Base-by-base conservation (phyloP, 1,140 invertebrate genomes). In the Belonocnema kinseyi region DNA sequence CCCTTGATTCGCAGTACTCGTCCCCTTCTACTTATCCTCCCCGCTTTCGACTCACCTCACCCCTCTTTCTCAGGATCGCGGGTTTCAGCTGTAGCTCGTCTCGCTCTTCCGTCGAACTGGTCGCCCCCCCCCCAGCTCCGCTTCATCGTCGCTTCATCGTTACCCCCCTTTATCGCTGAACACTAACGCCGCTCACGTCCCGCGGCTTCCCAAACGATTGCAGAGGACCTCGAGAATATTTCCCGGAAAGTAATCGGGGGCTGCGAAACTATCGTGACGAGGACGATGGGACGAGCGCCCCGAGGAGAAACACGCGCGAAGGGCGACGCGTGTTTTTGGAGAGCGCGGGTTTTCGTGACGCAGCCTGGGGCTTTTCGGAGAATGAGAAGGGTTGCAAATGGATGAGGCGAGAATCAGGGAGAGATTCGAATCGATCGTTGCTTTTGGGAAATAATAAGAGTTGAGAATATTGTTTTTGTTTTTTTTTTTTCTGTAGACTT, bases 61-160 rank as follows among this genome's bases (percentile, higher is more conserved):
- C 40, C 61, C 14, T 16, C 58, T 40, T 33, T 33, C 61, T 33
- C 21, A 16, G 26, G 12, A 33, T 14, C 26, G 16, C 12, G 13
- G 14, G 21, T 66, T 33, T 66, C 58, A 13, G 12, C 58, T 21
- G 54, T 33, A 21, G 54, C 54, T 56, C 54, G 54, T 66, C 53
- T 50, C 75, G 13, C 61, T 70, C 66, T 76, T 50, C 26, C 52
- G 26, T 56, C 72, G 19, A 72, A 73, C 51, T 76, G 77, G 73
- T 66, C 76, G 26, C 73, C 66, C 26, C 54, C 74, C 54, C 73
- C 54, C 76, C 74, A 21, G 61, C 74, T 33, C 75, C 51, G 26
- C 74, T 53, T 14, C 56, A 54, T 40, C 33, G 14, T 46, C 54
- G 33, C 21, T 72, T 50, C 17, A n/a, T 51, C 26, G 26, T 40